Evolutionary conservation across 1,140 invertebrate genomes (phyloP).

Genomic region (Drosophila mojavensis): DNA sequence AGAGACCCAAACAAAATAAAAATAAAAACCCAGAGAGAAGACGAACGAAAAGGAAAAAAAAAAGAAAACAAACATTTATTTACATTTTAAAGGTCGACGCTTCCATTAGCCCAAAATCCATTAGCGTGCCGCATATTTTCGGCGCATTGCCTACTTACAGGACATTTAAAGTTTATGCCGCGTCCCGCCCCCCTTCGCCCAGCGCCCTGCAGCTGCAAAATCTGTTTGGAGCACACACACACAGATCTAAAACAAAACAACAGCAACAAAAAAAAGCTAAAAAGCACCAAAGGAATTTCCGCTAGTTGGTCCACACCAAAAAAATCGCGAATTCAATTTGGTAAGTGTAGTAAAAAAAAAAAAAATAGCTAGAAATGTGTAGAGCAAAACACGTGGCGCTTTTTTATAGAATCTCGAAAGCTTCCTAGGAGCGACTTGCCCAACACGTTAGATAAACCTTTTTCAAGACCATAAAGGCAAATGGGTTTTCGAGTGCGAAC

Average conservation of each 20-base stretch:
- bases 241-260: conserved; percentile 7
- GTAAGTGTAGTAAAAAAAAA: conserved; percentile 15
- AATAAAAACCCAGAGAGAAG: conserved; percentile 4
- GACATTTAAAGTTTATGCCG: conserved; percentile 61
- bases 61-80: conserved; percentile 55
- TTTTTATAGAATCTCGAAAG: conserved; percentile 20
- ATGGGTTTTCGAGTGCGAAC: conserved; percentile 5
- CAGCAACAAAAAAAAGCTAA: conserved; percentile 14
- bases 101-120: conserved; percentile 76
- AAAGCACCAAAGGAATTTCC: conserved; percentile 27
- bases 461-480: conserved; percentile 24
- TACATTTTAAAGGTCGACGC: conserved; percentile 77
- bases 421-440: conserved; percentile 8
- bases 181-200: neutral
- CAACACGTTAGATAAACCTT: conserved; percentile 19
- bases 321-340: conserved; percentile 43
- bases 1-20: conserved; percentile 29
- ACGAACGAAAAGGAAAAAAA: conserved; percentile 7
- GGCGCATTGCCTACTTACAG: conserved; percentile 60
- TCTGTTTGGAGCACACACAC: conserved; percentile 13
- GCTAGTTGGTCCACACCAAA: conserved; percentile 1
- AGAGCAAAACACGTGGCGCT: conserved; percentile 12
- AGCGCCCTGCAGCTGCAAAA: conserved; percentile 35
- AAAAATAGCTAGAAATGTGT: conserved; percentile 5
- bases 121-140: conserved; percentile 72